Base-by-base conservation (phyloP, 2,888 invertebrate species). In the Dendrolimus houi region DNA sequence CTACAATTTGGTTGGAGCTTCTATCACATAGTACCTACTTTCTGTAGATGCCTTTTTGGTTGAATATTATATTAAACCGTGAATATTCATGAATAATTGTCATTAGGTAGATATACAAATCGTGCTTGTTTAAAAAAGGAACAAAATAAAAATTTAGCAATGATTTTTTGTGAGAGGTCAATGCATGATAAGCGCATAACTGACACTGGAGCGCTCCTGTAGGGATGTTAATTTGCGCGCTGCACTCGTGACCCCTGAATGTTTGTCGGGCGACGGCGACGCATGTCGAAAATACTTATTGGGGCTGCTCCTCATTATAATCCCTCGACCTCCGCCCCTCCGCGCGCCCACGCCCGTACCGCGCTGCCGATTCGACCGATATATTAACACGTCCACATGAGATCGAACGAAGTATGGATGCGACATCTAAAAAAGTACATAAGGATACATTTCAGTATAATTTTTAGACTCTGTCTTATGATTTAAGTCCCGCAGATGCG, bases 251-350 rank as follows among this genome's bases (percentile, higher is more conserved):
- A 82, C 79, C 85, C 84, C 82, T 75, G 78, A 85, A 85, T 87
- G 87, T 87, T 88, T 87, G 88, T 74, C 83, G 89, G 87, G 88
- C 81, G 89, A 84, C 84, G 85, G 83, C 85, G 79, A 87, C 87
- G 89, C 89, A 90, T 90, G 90, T 88, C 88, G 85, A 88, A 87
- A 88, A 90, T 90, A 85, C 89, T 90, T 89, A 87, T 86, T 86
- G 87, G 87, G 88, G 87, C 81, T 77, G 81, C 77, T 78, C 83
- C 87, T 89, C 89, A 90, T 90, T 89, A 90, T 87, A 87, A 87
- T 86, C 87, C 86, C 80, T 74, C 79, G 84, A 79, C 75, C 81
- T 60, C 67, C 69, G 68, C 68, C 67, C 71, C 70, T 70, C 29
- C 29, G 29, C 65, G 72, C 80, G 80, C 76, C 70, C 71, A 65